phyloP scores from a whole-genome alignment of 2,113 vertebrate genomes.

The Pachycephala philippinensis region DNA sequence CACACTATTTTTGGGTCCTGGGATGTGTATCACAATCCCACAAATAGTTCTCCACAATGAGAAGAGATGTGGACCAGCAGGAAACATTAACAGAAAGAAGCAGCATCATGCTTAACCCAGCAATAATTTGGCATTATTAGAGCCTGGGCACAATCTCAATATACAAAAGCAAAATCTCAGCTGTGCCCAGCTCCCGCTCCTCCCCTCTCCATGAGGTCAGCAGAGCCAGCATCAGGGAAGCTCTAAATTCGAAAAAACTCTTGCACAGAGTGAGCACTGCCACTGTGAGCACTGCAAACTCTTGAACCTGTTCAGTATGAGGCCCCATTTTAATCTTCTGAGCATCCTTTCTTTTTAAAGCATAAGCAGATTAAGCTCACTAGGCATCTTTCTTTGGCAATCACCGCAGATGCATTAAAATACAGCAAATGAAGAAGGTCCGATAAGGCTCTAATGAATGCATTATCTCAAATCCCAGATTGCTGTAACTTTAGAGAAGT shows the following conservation, averaged over 20 bases:
- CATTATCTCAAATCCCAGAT: conserved; percentile 36
- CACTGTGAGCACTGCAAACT: neutral
- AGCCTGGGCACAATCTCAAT: neutral
- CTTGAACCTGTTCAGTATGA: neutral
- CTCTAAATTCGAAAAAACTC: neutral
- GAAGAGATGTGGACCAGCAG: neutral
- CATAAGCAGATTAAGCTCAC: conserved; percentile 25
- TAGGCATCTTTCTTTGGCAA: neutral
- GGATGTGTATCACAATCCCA: neutral
- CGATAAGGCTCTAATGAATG: neutral
- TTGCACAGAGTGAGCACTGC: neutral
- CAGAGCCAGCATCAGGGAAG: neutral
- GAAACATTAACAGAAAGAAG: neutral
- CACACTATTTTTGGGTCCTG: neutral
- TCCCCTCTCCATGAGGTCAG: neutral
- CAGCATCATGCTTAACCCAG: neutral
- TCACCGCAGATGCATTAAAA: neutral
- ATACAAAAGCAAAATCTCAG: neutral
- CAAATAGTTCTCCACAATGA: neutral
- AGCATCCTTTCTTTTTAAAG: conserved; percentile 11
- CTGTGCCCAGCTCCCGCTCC: neutral
- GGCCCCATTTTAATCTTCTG: neutral
- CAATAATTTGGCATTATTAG: neutral
- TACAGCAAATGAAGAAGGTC: neutral
- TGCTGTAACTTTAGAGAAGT: conserved; percentile 22